phyloP scores from a whole-genome alignment of 37 sponge, comb jelly and placozoan species.

The Oopsacas minuta region DNA sequence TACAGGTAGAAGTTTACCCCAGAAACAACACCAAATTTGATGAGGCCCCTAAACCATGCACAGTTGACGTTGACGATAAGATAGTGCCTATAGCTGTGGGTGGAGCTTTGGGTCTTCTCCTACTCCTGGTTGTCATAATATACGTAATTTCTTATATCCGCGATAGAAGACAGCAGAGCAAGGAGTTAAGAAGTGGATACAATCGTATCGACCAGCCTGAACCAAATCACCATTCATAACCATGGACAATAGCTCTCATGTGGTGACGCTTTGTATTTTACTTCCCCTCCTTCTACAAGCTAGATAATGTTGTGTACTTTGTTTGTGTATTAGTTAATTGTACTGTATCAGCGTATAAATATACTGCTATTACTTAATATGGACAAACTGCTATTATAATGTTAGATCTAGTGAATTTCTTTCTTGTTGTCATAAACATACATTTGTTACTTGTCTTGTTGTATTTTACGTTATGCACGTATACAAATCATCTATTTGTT shows the following conservation, averaged over 20 bases:
- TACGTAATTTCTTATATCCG: conserved; percentile 10
- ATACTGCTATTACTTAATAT: background rate
- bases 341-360: background rate
- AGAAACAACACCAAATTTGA: background rate
- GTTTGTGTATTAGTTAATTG: background rate
- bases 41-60: background rate
- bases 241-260: background rate
- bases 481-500: too few relatives aligned
- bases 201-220: conserved; percentile 19
- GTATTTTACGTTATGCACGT: too few relatives aligned
- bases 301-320: background rate
- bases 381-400: background rate
- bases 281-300: background rate
- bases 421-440: background rate
- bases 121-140: background rate
- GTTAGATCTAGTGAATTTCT: background rate
- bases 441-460: too few relatives aligned
- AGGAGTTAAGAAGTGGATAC: conserved; percentile 10
- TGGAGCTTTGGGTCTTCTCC: background rate
- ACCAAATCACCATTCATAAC: conserved; percentile 8
- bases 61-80: background rate
- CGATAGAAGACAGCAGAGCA: background rate
- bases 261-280: conserved; percentile 16
- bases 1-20: background rate
- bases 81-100: conserved; percentile 9